These are phyloP conservation scores for Scrobipalpa costella DNA, from an alignment of 2,888 invertebrate species.

Conservation along the genomic window DNA sequence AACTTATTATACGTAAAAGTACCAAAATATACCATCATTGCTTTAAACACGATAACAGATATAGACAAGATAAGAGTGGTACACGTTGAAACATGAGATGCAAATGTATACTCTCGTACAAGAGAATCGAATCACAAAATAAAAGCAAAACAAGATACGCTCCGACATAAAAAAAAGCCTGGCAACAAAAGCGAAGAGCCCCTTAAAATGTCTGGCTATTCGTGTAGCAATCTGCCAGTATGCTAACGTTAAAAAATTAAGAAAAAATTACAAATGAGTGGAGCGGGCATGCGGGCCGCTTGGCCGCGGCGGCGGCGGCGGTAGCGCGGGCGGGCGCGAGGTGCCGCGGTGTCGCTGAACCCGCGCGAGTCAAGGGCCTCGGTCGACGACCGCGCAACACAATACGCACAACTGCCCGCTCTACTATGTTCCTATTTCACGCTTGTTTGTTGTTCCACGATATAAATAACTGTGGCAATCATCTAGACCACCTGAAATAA, in stretches of 20 bases:
- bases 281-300: constrained; percentile 6
- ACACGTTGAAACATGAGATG: no score
- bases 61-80: no score
- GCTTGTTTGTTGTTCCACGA: constrained; percentile 22
- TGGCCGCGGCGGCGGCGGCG: neutral
- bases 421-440: constrained; percentile 45
- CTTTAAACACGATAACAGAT: no score
- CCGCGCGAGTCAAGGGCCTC: constrained; percentile 76
- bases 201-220: constrained; percentile 5
- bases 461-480: constrained; percentile 22
- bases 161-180: neutral
- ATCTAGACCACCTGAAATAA: constrained; percentile 1
- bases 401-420: constrained; percentile 55
- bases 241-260: constrained; percentile 18
- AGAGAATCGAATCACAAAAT: neutral
- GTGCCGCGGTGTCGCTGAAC: constrained; percentile 74
- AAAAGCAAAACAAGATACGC: neutral
- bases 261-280: constrained; percentile 17
- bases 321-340: constrained; percentile 39
- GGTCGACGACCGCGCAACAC: constrained; percentile 76
- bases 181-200: constrained; percentile 1
- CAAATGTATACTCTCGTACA: neutral
- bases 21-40: no score
- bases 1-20: no score
- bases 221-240: constrained; percentile 15